Base-by-base conservation (phyloP, 2,888 invertebrate genomes). In the Gymnosoma rotundatum region DNA sequence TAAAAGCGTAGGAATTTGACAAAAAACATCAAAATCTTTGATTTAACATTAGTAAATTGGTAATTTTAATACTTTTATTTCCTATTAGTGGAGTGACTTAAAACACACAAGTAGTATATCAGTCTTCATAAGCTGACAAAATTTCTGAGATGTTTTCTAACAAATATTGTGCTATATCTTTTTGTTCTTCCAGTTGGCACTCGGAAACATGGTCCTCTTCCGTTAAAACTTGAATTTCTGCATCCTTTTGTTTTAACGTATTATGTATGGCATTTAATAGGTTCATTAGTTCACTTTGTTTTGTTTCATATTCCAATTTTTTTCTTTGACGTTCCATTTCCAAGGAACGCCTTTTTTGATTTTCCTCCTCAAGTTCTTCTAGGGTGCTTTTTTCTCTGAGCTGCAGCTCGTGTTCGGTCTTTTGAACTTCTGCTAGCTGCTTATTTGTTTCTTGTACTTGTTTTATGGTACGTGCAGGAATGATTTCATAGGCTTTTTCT, bases 381-480 rank as follows among this genome's bases (percentile, higher is more conserved):
- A 74, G 0, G 2, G 84, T n/a, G 6, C 12, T 18, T 3, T 67
- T 60, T 7, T 85, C 52, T 45, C 25, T 64, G 6, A 36, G 25
- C 42, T 83, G 21, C 12, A 74, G 50, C 3, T 56, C 60, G 1
- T 54, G 61, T 1, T 66, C 20, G 4, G 45, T 69, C 1, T 67
- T 70, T 48, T 70, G 66, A 10, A 56, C 25, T 12, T 75, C 25
- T 9, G 75, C 58, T 10, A 84, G 25, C 18, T 78, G 76, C 54
- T 79, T 78, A 2, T 79, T 58, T 5, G 69, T 74, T 18, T 88
- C 86, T 32, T 86, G 87, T 12, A 87, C 83, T 0, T 86, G 80
- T 9, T 75, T 82, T 0, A 90, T 20, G 4, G 85, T 5, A 3
- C 82, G 73, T 0, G 82, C 42, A 0, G 88, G 87, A 9, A 90